Percentiles rank a stretch among this genome's conserved stretches.
Conservation (phyloP, 2,113 vertebrate species). For the Pholis gunnellus region DNA sequence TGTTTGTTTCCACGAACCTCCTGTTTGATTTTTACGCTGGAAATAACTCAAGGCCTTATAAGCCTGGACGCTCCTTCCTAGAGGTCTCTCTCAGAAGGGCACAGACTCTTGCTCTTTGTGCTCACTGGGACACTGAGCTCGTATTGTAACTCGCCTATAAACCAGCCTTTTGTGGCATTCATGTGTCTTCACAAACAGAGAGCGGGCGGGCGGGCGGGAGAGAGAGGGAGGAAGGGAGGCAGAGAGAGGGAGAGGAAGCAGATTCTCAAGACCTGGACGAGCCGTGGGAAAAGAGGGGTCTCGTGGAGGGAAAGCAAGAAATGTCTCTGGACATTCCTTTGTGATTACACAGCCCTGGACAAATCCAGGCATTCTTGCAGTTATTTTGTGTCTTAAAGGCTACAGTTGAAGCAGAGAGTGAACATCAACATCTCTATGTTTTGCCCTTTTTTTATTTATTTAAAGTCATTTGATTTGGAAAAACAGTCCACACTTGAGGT, state of each 20-base stretch:
- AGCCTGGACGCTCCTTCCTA: constrained; percentile 32
- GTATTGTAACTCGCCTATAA: constrained; percentile 68
- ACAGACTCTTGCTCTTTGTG: constrained; percentile 59
- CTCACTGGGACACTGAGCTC: constrained; percentile 65
- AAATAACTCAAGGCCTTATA: constrained; percentile 44
- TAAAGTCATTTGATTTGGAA: constrained; percentile 24
- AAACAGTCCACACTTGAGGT: constrained; percentile 24
- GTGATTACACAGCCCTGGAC: constrained; percentile 85
- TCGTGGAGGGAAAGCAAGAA: constrained; percentile 83
- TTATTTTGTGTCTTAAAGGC: constrained; percentile 67
- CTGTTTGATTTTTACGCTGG: constrained; percentile 47
- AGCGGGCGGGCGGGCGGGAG: not conserved
- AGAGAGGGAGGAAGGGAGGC: constrained; percentile 6
- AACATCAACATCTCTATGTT: constrained; percentile 37
- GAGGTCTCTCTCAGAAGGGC: constrained; percentile 58
- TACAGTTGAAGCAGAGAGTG: constrained; percentile 43
- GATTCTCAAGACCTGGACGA: constrained; percentile 78
- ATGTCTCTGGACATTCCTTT: constrained; percentile 87
- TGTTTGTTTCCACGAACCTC: constrained; percentile 42
- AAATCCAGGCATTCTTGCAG: constrained; percentile 84
- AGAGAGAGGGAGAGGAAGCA: constrained; percentile 66
- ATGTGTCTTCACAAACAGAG: constrained; percentile 64
- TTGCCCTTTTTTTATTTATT: not conserved
- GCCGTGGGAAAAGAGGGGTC: constrained; percentile 83
- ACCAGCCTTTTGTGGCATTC: constrained; percentile 73